A percentile compares a stretch with the other conserved stretches of the same genome.
These are phyloP conservation scores for Tupaia chinensis DNA, from an alignment of 2,113 vertebrate species.

Conservation along the genomic window DNA sequence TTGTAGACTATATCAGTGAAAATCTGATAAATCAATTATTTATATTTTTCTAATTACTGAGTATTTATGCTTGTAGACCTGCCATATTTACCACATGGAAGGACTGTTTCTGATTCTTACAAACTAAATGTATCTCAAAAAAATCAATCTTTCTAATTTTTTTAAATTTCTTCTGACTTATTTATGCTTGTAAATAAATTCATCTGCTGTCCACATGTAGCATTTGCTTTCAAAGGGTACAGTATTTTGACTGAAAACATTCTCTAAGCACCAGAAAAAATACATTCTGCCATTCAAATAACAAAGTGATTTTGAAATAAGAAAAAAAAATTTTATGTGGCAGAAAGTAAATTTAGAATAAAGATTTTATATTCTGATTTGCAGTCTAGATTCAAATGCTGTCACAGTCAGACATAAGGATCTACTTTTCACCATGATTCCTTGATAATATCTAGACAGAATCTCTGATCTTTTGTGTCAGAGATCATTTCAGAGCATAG, in stretches of 20 bases:
- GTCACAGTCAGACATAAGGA: background rate
- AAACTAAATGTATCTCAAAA: background rate
- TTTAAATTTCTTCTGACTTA: background rate
- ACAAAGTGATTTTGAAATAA: background rate
- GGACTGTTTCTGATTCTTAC: background rate
- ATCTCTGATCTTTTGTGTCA: background rate
- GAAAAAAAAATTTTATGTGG: background rate
- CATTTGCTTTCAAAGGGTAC: background rate
- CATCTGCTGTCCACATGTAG: background rate
- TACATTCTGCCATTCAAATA: background rate
- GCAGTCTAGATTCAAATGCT: background rate
- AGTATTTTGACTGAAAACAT: background rate
- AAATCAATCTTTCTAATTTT: background rate
- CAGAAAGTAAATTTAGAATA: background rate
- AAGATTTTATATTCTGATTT: background rate
- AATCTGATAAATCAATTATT: background rate
- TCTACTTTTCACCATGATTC: background rate
- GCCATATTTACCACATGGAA: background rate
- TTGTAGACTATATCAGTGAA: background rate
- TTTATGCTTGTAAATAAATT: background rate
- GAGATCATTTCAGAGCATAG: background rate
- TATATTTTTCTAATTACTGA: background rate
- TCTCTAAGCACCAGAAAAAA: conserved; percentile 9
- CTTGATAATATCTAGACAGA: background rate
- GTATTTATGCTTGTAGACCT: background rate